Evolutionary conservation across 2,888 invertebrate genomes (phyloP), one percentile per base, ranked within the genome.

Genomic region (Drymonia ruficornis): DNA sequence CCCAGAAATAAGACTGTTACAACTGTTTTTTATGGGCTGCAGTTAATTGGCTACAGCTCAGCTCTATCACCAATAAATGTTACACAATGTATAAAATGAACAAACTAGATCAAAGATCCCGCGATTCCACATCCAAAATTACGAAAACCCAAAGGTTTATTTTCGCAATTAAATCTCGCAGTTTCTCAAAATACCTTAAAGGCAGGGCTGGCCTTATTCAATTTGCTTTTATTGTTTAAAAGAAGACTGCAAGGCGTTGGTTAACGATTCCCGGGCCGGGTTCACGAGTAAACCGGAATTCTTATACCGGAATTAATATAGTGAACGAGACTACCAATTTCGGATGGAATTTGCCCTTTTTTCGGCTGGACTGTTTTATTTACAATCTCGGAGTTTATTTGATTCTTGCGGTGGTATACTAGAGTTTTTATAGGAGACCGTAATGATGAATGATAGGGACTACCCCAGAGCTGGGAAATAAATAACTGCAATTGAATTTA

Each of bases 161-260:
- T 74, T 76, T 75, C 74, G 71, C 75, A 77, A 80, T 80, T 78
- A 76, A 78, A 74, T 62, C 64, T 60, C 55, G 53, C 65, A 67
- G 70, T 64, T 67, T 62, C 63, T 61, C 63, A 71, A 75, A 76
- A 40, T 78, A 76, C 72, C 70, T 74, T 71, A 67, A 68, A 72
- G 72, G 69, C 67, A 72, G 71, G 73, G 75, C 65, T 60, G 66
- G 70, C 59, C 67, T 77, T 80, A 81, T 81, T 80, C 81, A 81
- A 83, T 83, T 83, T 81, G 76, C 73, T 81, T 83, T 83, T 81
- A 81, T 81, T 83, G 80, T 82, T 81, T 77, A 73, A 80, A 82
- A 80, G 81, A 76, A 78, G 74, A 76, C 74, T 79, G 76, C 78
- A 77, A 76, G 78, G 70, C 74, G 76, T 63, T 70, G 72, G 76